These are phyloP conservation scores for Griposia aprilina DNA, from an alignment of 2,888 invertebrate species.

Conservation along the genomic window DNA sequence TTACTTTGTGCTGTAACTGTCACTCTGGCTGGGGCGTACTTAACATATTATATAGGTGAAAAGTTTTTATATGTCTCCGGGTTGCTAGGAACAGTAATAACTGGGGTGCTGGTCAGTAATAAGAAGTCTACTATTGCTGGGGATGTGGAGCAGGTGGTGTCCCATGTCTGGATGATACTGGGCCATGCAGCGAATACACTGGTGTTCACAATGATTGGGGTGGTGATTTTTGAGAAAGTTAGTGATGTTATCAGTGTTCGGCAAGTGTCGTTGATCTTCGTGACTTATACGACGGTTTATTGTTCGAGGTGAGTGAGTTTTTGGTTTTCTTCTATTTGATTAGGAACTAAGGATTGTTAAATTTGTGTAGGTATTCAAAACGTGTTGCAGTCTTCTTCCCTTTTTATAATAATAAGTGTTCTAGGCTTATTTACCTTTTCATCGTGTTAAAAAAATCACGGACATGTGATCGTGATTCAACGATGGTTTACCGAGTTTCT, in stretches of 20 bases:
- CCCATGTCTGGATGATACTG: conserved; percentile 82
- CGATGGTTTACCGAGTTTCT: too few relatives aligned
- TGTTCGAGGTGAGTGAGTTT: conserved; percentile 77
- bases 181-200: conserved; percentile 88
- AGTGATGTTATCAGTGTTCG: conserved; percentile 83
- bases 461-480: too few relatives aligned
- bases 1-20: conserved; percentile 81
- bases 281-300: conserved; percentile 87
- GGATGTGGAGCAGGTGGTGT: conserved; percentile 82
- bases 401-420: too few relatives aligned
- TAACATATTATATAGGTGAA: conserved; percentile 86
- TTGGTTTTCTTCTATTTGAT: too few relatives aligned
- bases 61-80: conserved; percentile 87
- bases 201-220: conserved; percentile 91
- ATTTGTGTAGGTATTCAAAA: too few relatives aligned
- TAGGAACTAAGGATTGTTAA: too few relatives aligned
- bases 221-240: conserved; percentile 90
- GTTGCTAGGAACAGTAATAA: conserved; percentile 81
- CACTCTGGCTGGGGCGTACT: conserved; percentile 81
- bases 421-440: too few relatives aligned
- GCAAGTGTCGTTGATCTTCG: conserved; percentile 83
- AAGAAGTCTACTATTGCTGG: conserved; percentile 82
- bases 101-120: conserved; percentile 83
- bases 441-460: too few relatives aligned
- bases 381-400: too few relatives aligned